Evolutionary conservation across 2,113 vertebrate genomes (phyloP), one percentile per base, ranked within the genome.

Genomic region (Aegypius monachus): DNA sequence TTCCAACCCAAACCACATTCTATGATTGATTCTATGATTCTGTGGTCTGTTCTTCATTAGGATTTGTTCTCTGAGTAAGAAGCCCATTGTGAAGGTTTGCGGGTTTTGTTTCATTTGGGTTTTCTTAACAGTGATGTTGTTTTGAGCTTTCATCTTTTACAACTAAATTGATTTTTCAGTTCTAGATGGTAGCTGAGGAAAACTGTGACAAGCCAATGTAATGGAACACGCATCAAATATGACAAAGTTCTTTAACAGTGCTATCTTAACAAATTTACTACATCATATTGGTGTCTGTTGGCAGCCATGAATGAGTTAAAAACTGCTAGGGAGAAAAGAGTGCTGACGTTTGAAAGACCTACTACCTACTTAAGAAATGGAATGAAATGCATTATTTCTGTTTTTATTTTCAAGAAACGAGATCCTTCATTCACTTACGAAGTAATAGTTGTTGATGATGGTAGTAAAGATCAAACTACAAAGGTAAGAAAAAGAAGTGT

Each of bases 401-500:
- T 29, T 95, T 95, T 95, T 96, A 12, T 93, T 81, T 93, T 95
- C 88, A 97, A 99, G 99, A 99, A 98, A 91, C 93, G 58, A 93
- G 97, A 99, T 81, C 91, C 98, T 17, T 94, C 98, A 0, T 99
- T 99, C 93, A 99, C 98, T 56, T 99, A 99, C 10, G 99, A 99
- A 95, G 98, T 99, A 73, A 99, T 99, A 82, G 98, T 99, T 45
- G 99, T 99, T 73, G 98, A 99, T 61, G 99, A 99, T 90, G 99
- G 99, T 92, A 99, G 99, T 97, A 99, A 97, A 98, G 99, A 99
- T 97, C 98, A 98, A 98, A 99, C 99, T 45, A 98, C 98, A 82
- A 97, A 99, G 99, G 99, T 99, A 97, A 96, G 94, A 71, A 63
- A 72, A 88, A 61, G 4, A 55, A 38, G 13, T n/a, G 5, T 82